phyloP scores from a whole-genome alignment of 1,140 invertebrate genomes.

The Magallana ariakensis region DNA sequence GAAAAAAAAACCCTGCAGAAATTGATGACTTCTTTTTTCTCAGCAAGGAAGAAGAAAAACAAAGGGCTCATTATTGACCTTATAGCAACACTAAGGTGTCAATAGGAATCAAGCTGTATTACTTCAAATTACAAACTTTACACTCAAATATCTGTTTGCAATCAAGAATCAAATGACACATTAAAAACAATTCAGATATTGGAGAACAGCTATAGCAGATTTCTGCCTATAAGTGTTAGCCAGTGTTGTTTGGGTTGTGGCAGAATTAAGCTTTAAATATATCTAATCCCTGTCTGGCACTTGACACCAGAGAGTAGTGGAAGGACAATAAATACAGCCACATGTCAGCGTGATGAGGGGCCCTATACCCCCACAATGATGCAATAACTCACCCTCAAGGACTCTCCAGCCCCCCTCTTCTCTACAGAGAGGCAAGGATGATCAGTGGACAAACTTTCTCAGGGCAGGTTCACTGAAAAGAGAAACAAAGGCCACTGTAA shows the following conservation, averaged over 20 bases:
- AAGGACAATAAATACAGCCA: not conserved
- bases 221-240: too few species aligned
- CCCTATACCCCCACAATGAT: conserved; percentile 17
- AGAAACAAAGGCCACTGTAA: not conserved
- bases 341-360: not conserved
- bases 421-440: not conserved
- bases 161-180: too few species aligned
- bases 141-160: too few species aligned
- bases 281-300: not conserved
- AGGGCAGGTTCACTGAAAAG: not conserved
- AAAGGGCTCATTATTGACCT: too few species aligned
- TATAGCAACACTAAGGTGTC: too few species aligned
- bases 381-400: conserved; percentile 26
- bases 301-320: not conserved
- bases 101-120: too few species aligned
- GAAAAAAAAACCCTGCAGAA: not conserved
- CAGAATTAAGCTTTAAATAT: not conserved
- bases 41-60: too few species aligned
- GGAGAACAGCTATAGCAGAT: too few species aligned
- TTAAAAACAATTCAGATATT: too few species aligned
- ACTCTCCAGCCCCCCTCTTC: not conserved
- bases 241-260: too few species aligned
- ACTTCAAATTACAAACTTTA: too few species aligned
- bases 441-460: conserved; percentile 23
- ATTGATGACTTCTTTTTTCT: too few species aligned